Evolutionary conservation across 1,140 invertebrate species (phyloP).

Genomic region (Orchestia grillus): DNA sequence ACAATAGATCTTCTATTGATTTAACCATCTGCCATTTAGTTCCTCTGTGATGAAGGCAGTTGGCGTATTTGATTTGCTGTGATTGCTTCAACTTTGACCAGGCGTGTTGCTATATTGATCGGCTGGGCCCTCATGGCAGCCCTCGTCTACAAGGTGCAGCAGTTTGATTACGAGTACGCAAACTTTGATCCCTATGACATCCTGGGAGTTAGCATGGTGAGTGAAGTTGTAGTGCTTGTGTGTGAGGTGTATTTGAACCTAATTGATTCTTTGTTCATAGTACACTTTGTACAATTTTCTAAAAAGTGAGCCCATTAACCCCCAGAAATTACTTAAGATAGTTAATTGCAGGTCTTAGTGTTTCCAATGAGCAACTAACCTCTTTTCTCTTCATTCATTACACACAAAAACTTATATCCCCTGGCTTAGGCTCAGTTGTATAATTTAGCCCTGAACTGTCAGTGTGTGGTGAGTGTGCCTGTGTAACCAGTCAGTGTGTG

Average conservation of each 20-base stretch:
- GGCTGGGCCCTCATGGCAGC: constrained; percentile 91
- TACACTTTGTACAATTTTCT: too few relatives aligned
- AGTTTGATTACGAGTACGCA: constrained; percentile 97
- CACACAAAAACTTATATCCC: too few relatives aligned
- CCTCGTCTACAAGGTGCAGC: constrained; percentile 94
- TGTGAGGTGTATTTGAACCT: too few relatives aligned
- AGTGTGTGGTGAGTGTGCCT: background rate
- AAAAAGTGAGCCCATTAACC: too few relatives aligned
- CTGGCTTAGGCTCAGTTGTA: too few relatives aligned
- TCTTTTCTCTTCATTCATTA: too few relatives aligned
- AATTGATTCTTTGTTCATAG: too few relatives aligned
- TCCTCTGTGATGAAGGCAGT: background rate
- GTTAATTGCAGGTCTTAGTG: too few relatives aligned
- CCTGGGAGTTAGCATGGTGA: constrained; percentile 85
- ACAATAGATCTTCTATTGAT: background rate
- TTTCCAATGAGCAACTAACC: too few relatives aligned
- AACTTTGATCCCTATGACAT: constrained; percentile 99
- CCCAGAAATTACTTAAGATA: too few relatives aligned
- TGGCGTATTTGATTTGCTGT: background rate
- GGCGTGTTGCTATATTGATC: constrained; percentile 75
- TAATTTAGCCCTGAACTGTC: too few relatives aligned
- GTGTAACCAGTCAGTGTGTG: background rate
- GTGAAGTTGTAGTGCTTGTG: constrained; percentile 3
- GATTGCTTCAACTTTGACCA: background rate
- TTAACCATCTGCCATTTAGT: background rate